These are phyloP conservation scores for Eumerus sabulonum DNA, from an alignment of 2,888 invertebrate genomes.

Conservation along the genomic window DNA sequence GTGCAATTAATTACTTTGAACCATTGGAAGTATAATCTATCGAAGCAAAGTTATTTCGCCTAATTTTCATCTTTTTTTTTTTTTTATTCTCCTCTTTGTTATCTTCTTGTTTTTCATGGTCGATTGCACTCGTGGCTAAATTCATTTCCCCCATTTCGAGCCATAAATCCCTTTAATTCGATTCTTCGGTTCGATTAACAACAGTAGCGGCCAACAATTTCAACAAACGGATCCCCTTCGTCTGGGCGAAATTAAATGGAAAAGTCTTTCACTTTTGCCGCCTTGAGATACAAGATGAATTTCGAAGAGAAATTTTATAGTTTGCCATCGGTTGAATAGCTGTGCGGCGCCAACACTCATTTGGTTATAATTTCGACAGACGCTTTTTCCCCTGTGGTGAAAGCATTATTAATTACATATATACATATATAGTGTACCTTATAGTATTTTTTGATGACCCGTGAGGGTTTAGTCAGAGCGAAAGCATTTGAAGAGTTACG, in stretches of 20 bases:
- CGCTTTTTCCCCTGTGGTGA: neutral
- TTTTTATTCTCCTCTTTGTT: constrained; percentile 5
- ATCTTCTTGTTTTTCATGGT: constrained; percentile 21
- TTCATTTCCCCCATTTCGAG: constrained; percentile 21
- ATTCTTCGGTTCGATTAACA: constrained; percentile 15
- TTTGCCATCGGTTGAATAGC: neutral
- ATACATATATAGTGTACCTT: no score
- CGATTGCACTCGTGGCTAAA: constrained; percentile 27
- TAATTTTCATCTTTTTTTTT: neutral
- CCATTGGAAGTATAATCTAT: constrained; percentile 27
- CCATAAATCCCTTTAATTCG: constrained; percentile 44
- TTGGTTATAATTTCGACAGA: constrained; percentile 1
- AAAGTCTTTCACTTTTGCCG: no score
- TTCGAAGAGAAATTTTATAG: constrained; percentile 17
- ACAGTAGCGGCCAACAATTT: constrained; percentile 10
- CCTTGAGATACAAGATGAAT: neutral
- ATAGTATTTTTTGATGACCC: no score
- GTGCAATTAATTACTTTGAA: constrained; percentile 34
- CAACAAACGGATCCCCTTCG: neutral
- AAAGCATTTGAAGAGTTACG: neutral
- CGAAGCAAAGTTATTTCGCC: no score
- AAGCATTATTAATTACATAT: constrained; percentile 34
- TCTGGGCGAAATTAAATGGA: no score
- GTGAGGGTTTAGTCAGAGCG: no score
- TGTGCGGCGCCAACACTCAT: constrained; percentile 19